Evolutionary conservation across 2,888 invertebrate genomes (phyloP).

Genomic region (Chymomyza procnemis): DNA sequence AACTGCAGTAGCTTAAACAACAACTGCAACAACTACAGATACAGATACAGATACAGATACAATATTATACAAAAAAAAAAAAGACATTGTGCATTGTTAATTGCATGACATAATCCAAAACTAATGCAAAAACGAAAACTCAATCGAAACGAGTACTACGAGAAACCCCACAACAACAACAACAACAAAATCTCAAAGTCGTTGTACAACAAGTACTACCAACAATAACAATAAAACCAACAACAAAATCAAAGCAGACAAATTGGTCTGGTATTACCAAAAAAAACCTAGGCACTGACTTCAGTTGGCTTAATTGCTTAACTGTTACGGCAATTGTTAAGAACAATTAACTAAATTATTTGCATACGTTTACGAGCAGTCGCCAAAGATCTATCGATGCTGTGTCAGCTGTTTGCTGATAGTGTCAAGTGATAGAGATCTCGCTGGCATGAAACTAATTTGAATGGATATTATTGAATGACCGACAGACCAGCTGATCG

Average conservation of each 20-base stretch:
- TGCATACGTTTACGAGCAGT: constrained; percentile 36
- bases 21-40: constrained; percentile 18
- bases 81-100: constrained; percentile 63
- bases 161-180: constrained; percentile 26
- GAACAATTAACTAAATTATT: constrained; percentile 59
- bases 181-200: not conserved
- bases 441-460: constrained; percentile 53
- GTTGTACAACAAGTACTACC: no score
- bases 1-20: constrained; percentile 19
- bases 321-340: constrained; percentile 67
- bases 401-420: not conserved
- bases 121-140: constrained; percentile 67
- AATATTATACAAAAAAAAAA: no score
- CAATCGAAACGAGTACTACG: constrained; percentile 31
- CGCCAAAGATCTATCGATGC: not conserved
- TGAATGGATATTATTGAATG: constrained; percentile 30
- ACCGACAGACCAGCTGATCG: not conserved
- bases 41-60: constrained; percentile 3
- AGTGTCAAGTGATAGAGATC: constrained; percentile 25
- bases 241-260: constrained; percentile 42
- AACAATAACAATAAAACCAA: constrained; percentile 16
- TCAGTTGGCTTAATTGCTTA: constrained; percentile 49
- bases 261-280: constrained; percentile 28
- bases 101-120: constrained; percentile 70
- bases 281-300: constrained; percentile 4